Conservation (phyloP, 1,140 invertebrate species). For the Macrobrachium nipponense region DNA sequence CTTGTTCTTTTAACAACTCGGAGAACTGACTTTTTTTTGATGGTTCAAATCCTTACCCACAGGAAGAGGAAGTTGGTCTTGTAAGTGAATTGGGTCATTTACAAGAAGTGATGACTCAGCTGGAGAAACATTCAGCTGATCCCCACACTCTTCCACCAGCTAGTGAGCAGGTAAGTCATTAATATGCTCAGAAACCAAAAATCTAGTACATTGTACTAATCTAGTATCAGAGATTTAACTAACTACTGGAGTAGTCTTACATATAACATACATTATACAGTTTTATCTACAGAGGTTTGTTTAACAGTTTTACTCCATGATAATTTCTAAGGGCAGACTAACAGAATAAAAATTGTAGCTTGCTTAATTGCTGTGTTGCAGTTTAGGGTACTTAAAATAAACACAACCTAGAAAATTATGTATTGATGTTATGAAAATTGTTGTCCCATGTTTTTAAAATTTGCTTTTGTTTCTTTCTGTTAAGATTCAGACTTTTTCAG, state of each 20-base stretch:
- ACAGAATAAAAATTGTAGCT: too few relatives aligned
- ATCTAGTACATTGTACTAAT: background rate
- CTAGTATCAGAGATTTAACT: background rate
- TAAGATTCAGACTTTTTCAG: too few relatives aligned
- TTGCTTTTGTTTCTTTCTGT: background rate
- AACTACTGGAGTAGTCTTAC: too few relatives aligned
- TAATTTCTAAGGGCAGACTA: too few relatives aligned
- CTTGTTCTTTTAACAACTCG: too few relatives aligned
- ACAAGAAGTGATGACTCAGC: slow-evolving; percentile 64
- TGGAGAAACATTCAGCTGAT: slow-evolving; percentile 78
- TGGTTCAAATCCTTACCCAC: slow-evolving; percentile 64
- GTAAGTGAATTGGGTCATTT: slow-evolving; percentile 90
- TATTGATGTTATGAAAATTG: background rate
- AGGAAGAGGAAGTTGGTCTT: slow-evolving; percentile 94
- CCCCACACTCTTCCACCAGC: slow-evolving; percentile 82
- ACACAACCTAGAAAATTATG: background rate
- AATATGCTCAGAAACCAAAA: background rate
- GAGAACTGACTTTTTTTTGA: too few relatives aligned
- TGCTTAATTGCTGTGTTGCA: too few relatives aligned
- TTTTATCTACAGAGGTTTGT: too few relatives aligned
- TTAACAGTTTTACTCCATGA: too few relatives aligned
- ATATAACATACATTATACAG: too few relatives aligned
- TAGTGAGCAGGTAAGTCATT: slow-evolving; percentile 80
- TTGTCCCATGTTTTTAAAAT: background rate
- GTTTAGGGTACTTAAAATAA: too few relatives aligned